Percentiles rank a stretch among this genome's conserved stretches.
These are phyloP conservation scores for Drosophila basisetae DNA, from an alignment of 2,888 invertebrate species.

Conservation along the genomic window DNA sequence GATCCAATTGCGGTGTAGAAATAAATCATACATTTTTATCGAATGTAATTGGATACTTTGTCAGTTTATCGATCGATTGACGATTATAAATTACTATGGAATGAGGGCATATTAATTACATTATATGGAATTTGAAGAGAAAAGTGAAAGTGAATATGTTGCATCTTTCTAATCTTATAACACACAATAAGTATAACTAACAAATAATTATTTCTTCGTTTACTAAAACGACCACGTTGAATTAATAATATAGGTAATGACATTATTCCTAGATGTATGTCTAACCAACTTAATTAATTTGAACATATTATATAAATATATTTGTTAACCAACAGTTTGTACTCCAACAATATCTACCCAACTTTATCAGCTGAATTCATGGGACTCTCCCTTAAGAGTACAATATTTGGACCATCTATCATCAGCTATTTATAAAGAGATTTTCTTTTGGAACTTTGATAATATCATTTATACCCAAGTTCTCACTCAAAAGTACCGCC, in stretches of 20 bases:
- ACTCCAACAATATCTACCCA: not conserved
- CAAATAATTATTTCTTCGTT: not conserved
- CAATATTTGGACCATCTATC: not conserved
- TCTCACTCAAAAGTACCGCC: constrained; percentile 26
- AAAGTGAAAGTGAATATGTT: not conserved
- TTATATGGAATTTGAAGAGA: not conserved
- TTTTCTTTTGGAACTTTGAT: not conserved
- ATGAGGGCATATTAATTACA: not conserved
- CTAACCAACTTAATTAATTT: not conserved
- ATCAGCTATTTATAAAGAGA: not conserved
- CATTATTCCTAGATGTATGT: not conserved
- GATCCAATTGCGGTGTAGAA: constrained; percentile 39
- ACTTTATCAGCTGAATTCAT: not conserved
- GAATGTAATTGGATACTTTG: constrained; percentile 15
- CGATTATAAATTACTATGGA: not conserved
- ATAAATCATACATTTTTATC: constrained; percentile 16
- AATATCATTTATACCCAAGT: not conserved
- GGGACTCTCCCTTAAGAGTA: not conserved
- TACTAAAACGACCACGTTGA: not conserved
- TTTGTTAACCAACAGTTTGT: not conserved
- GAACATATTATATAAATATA: too few relatives aligned
- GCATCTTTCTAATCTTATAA: not conserved
- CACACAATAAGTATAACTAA: not conserved
- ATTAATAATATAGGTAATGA: not conserved
- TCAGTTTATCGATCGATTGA: not conserved